Percentiles rank a stretch among this genome's conserved stretches.
These are phyloP conservation scores for Xenus cinereus DNA, from an alignment of 2,113 vertebrate genomes.

Conservation along the genomic window DNA sequence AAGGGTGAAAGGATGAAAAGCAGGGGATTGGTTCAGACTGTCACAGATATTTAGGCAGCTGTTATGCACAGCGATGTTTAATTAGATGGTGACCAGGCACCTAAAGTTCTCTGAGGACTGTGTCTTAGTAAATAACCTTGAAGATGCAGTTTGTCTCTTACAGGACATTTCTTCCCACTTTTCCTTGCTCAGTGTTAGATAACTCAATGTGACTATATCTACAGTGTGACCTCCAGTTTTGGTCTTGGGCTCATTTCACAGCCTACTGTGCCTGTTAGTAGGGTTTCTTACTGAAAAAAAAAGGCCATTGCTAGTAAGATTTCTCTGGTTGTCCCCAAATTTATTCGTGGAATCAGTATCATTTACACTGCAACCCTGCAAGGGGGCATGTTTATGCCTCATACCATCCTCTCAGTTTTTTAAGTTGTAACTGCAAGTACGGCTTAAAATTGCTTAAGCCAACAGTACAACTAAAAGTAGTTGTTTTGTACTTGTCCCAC, in stretches of 20 bases:
- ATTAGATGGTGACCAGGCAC: not conserved
- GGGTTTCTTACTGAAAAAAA: not conserved
- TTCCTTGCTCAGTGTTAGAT: not conserved
- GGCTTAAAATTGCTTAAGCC: not conserved
- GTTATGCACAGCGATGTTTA: not conserved
- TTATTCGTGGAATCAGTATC: not conserved
- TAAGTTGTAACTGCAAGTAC: not conserved
- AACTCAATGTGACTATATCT: not conserved
- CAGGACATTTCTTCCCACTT: not conserved
- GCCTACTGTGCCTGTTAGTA: not conserved
- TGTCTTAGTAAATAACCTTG: not conserved
- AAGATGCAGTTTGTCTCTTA: not conserved
- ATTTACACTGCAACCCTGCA: not conserved
- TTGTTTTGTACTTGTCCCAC: not conserved
- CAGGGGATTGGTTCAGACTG: not conserved
- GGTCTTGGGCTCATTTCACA: not conserved
- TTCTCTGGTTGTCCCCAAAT: not conserved
- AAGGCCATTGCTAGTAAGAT: not conserved
- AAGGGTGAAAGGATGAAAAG: conserved; percentile 5
- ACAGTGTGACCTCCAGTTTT: not conserved
- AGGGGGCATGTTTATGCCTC: not conserved
- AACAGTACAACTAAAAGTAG: not conserved
- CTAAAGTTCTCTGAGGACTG: not conserved
- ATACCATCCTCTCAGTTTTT: not conserved
- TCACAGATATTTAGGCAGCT: not conserved